Conservation (phyloP, 2,113 vertebrate genomes). For the Trichechus manatus region DNA sequence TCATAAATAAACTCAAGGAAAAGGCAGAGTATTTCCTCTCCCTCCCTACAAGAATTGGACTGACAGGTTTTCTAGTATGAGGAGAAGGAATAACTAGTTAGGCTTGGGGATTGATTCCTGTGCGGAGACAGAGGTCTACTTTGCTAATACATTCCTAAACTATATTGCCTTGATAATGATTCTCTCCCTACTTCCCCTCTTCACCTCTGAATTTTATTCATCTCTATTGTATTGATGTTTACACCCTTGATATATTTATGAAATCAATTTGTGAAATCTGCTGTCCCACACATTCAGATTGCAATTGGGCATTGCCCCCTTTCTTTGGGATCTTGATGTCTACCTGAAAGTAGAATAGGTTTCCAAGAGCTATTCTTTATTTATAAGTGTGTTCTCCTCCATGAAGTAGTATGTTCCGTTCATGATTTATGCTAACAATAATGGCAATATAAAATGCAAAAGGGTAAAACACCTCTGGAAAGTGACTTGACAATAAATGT, state of each 20-base stretch:
- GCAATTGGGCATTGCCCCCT: background rate
- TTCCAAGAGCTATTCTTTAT: background rate
- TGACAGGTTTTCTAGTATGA: background rate
- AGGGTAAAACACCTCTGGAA: background rate
- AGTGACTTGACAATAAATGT: background rate
- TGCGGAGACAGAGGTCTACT: accelerated
- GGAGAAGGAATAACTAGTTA: background rate
- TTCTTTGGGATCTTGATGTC: background rate
- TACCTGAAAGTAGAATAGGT: background rate
- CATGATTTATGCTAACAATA: background rate
- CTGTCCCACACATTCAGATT: background rate
- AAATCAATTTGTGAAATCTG: background rate
- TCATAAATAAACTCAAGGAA: background rate
- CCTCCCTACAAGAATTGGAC: background rate
- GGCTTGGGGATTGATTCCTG: background rate
- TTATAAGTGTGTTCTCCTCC: background rate
- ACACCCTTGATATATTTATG: background rate
- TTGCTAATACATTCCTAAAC: background rate
- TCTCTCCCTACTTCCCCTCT: background rate
- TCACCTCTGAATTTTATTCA: background rate
- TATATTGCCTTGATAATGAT: background rate
- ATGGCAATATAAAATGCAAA: background rate
- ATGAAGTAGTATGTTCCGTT: background rate
- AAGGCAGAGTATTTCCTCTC: background rate
- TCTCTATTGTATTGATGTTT: background rate